Conservation (phyloP, 2,888 invertebrate genomes). For the Notocelia uddmanniana region DNA sequence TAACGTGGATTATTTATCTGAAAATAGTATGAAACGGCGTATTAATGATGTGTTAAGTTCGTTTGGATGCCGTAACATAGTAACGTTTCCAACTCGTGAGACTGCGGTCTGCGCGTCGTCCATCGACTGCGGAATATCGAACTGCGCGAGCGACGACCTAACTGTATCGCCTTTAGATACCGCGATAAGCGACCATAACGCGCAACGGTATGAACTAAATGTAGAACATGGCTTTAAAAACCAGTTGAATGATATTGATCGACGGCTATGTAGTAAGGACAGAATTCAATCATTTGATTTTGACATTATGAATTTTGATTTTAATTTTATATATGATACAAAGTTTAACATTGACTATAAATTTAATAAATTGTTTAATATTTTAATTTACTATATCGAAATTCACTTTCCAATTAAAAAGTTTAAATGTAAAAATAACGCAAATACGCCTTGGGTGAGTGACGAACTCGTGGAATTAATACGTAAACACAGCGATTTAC, state of each 20-base stretch:
- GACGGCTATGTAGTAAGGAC: not conserved
- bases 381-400: not conserved
- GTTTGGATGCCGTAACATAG: not conserved
- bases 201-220: not conserved
- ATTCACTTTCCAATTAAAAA: conserved; percentile 36
- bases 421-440: conserved; percentile 19
- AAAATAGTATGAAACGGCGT: not conserved
- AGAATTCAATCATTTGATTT: not conserved
- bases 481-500: conserved; percentile 1
- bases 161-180: not conserved
- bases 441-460: not conserved
- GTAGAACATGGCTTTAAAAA: not conserved
- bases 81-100: conserved; percentile 18
- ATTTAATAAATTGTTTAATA: conserved; percentile 12
- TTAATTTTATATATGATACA: conserved; percentile 12
- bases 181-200: conserved; percentile 9
- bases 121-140: conserved; percentile 10
- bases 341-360: not conserved
- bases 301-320: not conserved
- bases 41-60: not conserved
- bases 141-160: not conserved
- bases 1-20: conserved; percentile 11
- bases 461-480: not conserved
- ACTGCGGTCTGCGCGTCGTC: not conserved
- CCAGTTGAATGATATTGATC: not conserved